Percentiles rank a stretch among this genome's conserved stretches.
Conservation (phyloP, 2,113 vertebrate species). For the Nesoenas mayeri region DNA sequence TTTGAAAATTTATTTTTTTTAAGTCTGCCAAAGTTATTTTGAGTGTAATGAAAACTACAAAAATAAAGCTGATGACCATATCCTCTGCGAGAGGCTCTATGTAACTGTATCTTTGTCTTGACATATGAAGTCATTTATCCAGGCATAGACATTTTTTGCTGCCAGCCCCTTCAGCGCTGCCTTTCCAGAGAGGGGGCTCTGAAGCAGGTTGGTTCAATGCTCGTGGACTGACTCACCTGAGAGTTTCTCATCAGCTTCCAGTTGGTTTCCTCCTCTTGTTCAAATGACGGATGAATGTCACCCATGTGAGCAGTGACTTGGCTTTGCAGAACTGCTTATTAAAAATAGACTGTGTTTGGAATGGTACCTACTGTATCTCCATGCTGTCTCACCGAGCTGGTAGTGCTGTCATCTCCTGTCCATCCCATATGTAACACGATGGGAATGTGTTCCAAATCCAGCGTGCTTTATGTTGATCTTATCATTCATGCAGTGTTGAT, state of each 20-base stretch:
- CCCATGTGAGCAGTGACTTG: not conserved
- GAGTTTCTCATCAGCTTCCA: not conserved
- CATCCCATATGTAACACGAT: not conserved
- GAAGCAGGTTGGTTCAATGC: not conserved
- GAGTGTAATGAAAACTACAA: constrained; percentile 62
- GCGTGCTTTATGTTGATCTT: not conserved
- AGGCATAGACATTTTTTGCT: constrained; percentile 11
- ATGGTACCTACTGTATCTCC: not conserved
- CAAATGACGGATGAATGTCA: not conserved
- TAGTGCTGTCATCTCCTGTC: not conserved
- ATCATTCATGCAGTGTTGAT: not conserved
- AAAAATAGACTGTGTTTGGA: not conserved
- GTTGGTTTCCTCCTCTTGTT: not conserved
- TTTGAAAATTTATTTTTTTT: constrained; percentile 63
- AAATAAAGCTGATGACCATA: constrained; percentile 61
- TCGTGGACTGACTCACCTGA: not conserved
- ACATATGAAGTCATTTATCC: constrained; percentile 46
- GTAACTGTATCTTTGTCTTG: constrained; percentile 56
- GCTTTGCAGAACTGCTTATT: not conserved
- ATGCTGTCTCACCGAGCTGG: not conserved
- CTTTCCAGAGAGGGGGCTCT: not conserved
- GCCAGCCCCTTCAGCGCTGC: not conserved
- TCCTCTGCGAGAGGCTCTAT: constrained; percentile 28
- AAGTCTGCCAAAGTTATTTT: constrained; percentile 56
- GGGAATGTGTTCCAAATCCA: not conserved